Evolutionary conservation across 2,888 invertebrate species (phyloP).

Genomic region (Phyllotreta striolata): DNA sequence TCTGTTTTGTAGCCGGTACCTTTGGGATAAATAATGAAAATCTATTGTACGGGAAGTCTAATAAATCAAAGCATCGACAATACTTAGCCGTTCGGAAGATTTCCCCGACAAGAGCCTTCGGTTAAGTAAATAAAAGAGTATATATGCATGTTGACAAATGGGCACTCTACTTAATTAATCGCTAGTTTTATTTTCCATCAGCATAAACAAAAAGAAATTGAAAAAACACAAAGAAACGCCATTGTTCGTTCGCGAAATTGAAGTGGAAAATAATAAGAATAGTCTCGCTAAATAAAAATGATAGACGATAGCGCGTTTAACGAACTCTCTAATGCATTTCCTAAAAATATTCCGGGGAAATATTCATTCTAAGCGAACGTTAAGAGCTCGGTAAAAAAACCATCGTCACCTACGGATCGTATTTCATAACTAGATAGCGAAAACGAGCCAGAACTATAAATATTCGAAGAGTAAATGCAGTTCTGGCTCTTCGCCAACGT

Average conservation of each 20-base stretch:
- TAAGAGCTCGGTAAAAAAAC: constrained; percentile 24
- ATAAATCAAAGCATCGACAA: constrained; percentile 17
- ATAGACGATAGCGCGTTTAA: too few species aligned
- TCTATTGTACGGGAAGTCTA: constrained; percentile 22
- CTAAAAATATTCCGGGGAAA: neutral
- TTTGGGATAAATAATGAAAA: constrained; percentile 30
- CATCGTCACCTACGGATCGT: constrained; percentile 20
- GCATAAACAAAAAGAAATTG: too few species aligned
- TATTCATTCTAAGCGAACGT: neutral
- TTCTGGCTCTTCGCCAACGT: constrained; percentile 31
- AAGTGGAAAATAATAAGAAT: too few species aligned
- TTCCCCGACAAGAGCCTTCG: constrained; percentile 1
- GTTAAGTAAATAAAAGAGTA: constrained; percentile 11
- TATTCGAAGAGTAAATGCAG: constrained; percentile 22
- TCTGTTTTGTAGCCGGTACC: constrained; percentile 19
- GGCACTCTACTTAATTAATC: constrained; percentile 8
- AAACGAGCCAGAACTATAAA: constrained; percentile 25
- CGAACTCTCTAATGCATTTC: too few species aligned
- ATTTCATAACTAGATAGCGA: constrained; percentile 16
- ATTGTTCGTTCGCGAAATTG: too few species aligned
- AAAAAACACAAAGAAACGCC: too few species aligned
- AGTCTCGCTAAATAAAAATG: too few species aligned
- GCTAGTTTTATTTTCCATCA: neutral
- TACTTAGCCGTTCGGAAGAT: neutral
- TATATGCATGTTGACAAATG: constrained; percentile 6